Evolutionary conservation across 2,888 invertebrate species (phyloP), one percentile per base, ranked within the genome.

Genomic region (Pristionchus maxplancki): DNA sequence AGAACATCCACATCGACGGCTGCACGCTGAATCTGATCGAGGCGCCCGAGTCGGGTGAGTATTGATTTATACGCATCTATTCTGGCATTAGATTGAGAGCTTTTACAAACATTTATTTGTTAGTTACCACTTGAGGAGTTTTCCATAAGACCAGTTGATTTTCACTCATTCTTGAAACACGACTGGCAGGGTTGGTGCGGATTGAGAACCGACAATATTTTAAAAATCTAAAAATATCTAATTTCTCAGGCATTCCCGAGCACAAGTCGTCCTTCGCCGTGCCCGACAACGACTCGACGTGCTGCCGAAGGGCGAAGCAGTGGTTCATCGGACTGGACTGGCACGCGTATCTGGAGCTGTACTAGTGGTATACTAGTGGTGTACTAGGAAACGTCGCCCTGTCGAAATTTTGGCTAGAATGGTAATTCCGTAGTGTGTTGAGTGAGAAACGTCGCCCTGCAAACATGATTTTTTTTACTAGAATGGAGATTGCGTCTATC

Each of bases 311-410:
- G 37, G 48, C 53, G 11, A 67, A 87, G 37, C 87, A 91, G 64
- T 92, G 92, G 92, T 83, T 92, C 24, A 91, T 92, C n/a, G 92
- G 92, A 28, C 88, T 92, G 48, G 92, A 92, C 71, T 91, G 91
- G 91, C 87, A 84, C 24, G 92, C 90, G 37, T 92, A 90, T 78
- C 88, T 92, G 31, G 91, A 91, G 85, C 74, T 92, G 44, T 90
- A 85, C 37, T 85, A 81, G 81, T 48, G 28, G 11, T 44, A 6
- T 1, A 78, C 20, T 3, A 17, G n/a, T n/a, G 44, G 44, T 9
- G 44, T 34, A n/a, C n/a, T 78, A 81, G 81, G n/a, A 81, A 81
- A 81, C 44, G 48, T 81, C 81, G 48, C 44, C 71, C 37, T 71
- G 28, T 5, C 15, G 1, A 37, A 71, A 40, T 40, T 37, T 37